phyloP scores from a whole-genome alignment of 2,113 vertebrate genomes.

The Oryzias celebensis region DNA sequence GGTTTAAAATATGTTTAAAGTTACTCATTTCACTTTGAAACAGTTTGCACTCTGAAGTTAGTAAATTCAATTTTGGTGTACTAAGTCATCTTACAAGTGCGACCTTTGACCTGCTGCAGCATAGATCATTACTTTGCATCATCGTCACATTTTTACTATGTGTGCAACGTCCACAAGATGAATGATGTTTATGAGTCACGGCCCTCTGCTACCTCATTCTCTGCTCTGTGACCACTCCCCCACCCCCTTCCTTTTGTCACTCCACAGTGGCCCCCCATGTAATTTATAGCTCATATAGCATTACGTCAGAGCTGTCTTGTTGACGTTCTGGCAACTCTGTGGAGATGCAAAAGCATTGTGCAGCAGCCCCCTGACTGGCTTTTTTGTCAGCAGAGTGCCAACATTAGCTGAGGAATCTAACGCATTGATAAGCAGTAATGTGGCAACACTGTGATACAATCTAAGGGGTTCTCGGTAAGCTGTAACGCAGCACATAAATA shows the following conservation, averaged over 20 bases:
- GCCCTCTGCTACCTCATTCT: constrained; percentile 17
- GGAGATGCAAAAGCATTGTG: constrained; percentile 3
- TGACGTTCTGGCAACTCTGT: constrained; percentile 21
- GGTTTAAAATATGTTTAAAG: not conserved
- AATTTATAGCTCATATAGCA: constrained; percentile 44
- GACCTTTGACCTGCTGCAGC: not conserved
- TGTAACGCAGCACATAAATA: constrained; percentile 48
- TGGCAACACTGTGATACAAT: constrained; percentile 31
- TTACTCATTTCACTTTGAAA: not conserved
- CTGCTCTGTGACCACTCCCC: constrained; percentile 13
- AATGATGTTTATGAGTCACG: constrained; percentile 23
- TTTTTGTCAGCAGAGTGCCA: constrained; percentile 51
- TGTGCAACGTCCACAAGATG: constrained; percentile 20
- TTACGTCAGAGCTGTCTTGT: constrained; percentile 20
- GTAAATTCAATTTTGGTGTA: not conserved
- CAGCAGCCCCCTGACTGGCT: constrained; percentile 24
- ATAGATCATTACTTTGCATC: too few species aligned
- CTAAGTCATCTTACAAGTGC: not conserved
- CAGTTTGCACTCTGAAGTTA: not conserved
- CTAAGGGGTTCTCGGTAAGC: constrained; percentile 17
- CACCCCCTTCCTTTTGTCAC: constrained; percentile 23
- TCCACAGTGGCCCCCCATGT: constrained; percentile 15
- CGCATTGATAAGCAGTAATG: constrained; percentile 17
- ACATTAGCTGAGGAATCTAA: constrained; percentile 59
- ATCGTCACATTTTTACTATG: not conserved